Conservation (phyloP, 2,113 vertebrate species). For the Synchiropus splendidus region DNA sequence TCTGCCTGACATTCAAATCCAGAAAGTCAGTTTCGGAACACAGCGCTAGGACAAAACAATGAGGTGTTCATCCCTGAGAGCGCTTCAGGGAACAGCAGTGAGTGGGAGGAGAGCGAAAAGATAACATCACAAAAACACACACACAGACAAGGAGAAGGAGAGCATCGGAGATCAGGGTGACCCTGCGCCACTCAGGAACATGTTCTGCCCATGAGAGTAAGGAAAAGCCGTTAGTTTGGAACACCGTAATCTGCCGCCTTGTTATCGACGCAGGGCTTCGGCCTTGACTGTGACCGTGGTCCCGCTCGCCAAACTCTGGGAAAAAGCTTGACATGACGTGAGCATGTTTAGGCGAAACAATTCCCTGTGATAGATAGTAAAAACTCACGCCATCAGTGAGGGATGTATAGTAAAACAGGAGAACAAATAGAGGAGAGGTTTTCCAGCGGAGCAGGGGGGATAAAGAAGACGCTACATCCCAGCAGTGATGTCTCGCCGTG, state of each 20-base stretch:
- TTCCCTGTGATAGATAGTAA: conserved; percentile 5
- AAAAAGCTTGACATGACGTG: conserved; percentile 6
- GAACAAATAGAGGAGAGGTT: neutral
- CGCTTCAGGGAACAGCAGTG: conserved; percentile 62
- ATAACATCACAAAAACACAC: conserved; percentile 54
- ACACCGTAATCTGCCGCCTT: conserved; percentile 37
- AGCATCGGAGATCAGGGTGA: conserved; percentile 62
- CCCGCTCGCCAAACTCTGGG: conserved; percentile 6
- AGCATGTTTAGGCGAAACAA: conserved; percentile 13
- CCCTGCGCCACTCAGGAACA: conserved; percentile 55
- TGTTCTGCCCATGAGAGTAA: conserved; percentile 51
- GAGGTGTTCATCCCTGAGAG: conserved; percentile 61
- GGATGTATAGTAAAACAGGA: too few relatives aligned
- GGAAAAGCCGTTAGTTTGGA: conserved; percentile 44
- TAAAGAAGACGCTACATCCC: conserved; percentile 4
- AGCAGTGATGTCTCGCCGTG: conserved; percentile 28
- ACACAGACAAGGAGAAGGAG: conserved; percentile 43
- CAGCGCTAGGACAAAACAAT: conserved; percentile 61
- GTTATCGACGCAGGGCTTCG: conserved; percentile 29
- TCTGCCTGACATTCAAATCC: conserved; percentile 36
- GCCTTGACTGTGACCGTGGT: conserved; percentile 33
- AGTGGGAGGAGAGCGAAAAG: conserved; percentile 65
- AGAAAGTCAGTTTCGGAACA: conserved; percentile 38
- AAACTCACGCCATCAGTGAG: neutral
- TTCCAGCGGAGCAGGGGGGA: neutral